A percentile compares a stretch with the other conserved stretches of the same genome.
These are phyloP conservation scores for Intellagama lesueurii DNA, from an alignment of 2,797 vertebrate species.

Conservation along the genomic window DNA sequence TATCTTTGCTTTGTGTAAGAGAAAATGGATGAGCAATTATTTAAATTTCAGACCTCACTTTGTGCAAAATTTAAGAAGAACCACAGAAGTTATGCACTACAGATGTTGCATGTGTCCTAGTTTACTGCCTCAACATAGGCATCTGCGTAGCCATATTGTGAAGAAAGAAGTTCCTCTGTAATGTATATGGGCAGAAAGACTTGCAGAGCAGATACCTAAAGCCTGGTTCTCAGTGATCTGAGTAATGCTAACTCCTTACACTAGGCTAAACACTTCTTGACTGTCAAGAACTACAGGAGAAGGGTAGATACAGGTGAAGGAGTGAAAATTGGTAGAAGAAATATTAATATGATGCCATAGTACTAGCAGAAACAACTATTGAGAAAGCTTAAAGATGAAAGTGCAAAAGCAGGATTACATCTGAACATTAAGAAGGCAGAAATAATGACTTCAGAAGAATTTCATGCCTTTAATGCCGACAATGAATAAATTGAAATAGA, in stretches of 20 bases:
- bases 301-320: too few relatives aligned
- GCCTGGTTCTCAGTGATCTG: too few relatives aligned
- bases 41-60: conserved; percentile 31
- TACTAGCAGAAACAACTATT: too few relatives aligned
- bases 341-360: too few relatives aligned
- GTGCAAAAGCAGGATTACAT: too few relatives aligned
- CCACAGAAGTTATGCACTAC: not conserved
- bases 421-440: too few relatives aligned
- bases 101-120: not conserved
- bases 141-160: not conserved
- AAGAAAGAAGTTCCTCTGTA: not conserved
- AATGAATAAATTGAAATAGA: too few relatives aligned
- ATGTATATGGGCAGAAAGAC: not conserved
- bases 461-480: too few relatives aligned
- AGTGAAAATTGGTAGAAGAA: too few relatives aligned
- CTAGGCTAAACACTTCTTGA: not conserved
- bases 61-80: not conserved
- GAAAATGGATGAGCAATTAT: conserved; percentile 1
- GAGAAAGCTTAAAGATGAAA: too few relatives aligned
- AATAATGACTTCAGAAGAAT: too few relatives aligned
- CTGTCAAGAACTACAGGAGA: too few relatives aligned
- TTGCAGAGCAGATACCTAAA: not conserved
- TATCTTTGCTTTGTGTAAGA: not conserved
- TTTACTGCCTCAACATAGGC: not conserved
- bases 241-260: not conserved